These are phyloP conservation scores for Scaptodrosophila lebanonensis DNA, from an alignment of 1,140 invertebrate genomes.

Conservation along the genomic window DNA sequence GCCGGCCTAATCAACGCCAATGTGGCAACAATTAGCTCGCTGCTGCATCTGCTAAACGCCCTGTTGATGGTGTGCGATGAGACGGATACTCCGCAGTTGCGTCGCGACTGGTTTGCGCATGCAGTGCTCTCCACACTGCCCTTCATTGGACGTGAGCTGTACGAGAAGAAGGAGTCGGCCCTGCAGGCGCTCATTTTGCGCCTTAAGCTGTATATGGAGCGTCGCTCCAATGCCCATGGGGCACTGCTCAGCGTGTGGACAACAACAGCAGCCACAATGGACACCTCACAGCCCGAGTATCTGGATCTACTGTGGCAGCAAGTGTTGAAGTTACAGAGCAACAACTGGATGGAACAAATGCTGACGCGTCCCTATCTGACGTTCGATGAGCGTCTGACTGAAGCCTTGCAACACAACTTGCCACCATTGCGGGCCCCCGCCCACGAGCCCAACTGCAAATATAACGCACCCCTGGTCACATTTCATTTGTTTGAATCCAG, in stretches of 20 bases:
- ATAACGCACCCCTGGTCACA: constrained; percentile 92
- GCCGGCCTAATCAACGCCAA: constrained; percentile 97
- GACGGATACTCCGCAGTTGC: constrained; percentile 88
- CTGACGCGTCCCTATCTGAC: constrained; percentile 95
- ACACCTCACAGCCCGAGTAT: constrained; percentile 97
- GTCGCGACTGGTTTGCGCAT: constrained; percentile 96
- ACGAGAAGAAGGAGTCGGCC: constrained; percentile 95
- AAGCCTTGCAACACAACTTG: constrained; percentile 95
- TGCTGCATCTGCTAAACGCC: constrained; percentile 92
- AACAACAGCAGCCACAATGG: neutral
- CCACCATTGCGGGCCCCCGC: constrained; percentile 90
- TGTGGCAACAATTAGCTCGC: constrained; percentile 92
- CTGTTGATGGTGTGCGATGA: constrained; percentile 95
- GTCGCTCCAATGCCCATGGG: constrained; percentile 91
- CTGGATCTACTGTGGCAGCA: constrained; percentile 98
- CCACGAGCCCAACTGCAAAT: constrained; percentile 85
- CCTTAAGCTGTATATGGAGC: constrained; percentile 95
- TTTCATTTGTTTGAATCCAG: constrained; percentile 96
- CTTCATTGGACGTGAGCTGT: constrained; percentile 95
- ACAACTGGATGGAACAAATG: constrained; percentile 97
- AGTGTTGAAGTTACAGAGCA: constrained; percentile 89
- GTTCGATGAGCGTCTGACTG: constrained; percentile 95
- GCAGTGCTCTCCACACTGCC: constrained; percentile 94
- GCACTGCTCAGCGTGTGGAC: constrained; percentile 88
- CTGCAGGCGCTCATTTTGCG: constrained; percentile 91